Percentiles rank a stretch among this genome's conserved stretches.
Evolutionary conservation across 30 jellyfish, hydroid and myxozoan genomes (phyloP).

Genomic region (Nemopilema nomurai): DNA sequence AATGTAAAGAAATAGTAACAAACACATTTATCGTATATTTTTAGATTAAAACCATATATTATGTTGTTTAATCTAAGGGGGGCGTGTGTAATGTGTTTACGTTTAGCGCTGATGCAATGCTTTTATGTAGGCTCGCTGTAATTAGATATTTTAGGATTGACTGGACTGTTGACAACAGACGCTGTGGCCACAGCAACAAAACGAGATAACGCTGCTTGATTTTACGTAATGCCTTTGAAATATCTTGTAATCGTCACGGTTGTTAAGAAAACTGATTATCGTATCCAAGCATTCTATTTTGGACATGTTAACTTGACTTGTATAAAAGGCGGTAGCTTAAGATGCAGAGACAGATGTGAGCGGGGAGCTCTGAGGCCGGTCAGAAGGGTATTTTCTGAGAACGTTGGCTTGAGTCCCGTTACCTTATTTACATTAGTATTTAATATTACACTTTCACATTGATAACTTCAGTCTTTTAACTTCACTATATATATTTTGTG

Average conservation of each 20-base stretch:
- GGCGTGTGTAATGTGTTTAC: constrained; percentile 8
- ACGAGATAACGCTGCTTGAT: neutral
- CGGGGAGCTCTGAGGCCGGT: constrained; percentile 24
- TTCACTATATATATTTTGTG: constrained; percentile 3
- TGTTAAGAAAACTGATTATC: constrained; percentile 6
- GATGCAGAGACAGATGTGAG: constrained; percentile 14
- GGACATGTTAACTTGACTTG: neutral
- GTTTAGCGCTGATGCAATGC: constrained; percentile 13
- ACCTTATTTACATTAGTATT: constrained; percentile 2
- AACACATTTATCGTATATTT: neutral
- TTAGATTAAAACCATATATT: neutral
- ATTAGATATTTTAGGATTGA: neutral
- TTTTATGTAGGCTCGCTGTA: constrained; percentile 3
- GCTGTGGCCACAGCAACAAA: neutral
- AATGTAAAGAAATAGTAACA: neutral
- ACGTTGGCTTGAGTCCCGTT: constrained; percentile 8
- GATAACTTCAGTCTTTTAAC: neutral
- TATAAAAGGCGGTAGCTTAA: neutral
- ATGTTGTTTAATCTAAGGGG: neutral
- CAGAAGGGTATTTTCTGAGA: constrained; percentile 19
- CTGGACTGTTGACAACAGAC: constrained; percentile 13
- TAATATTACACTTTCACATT: neutral
- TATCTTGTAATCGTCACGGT: constrained; percentile 10
- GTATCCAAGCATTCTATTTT: constrained; percentile 7
- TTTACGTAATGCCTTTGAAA: constrained; percentile 10